Conservation (phyloP, 2,888 invertebrate species). For the Melanargia galathea region DNA sequence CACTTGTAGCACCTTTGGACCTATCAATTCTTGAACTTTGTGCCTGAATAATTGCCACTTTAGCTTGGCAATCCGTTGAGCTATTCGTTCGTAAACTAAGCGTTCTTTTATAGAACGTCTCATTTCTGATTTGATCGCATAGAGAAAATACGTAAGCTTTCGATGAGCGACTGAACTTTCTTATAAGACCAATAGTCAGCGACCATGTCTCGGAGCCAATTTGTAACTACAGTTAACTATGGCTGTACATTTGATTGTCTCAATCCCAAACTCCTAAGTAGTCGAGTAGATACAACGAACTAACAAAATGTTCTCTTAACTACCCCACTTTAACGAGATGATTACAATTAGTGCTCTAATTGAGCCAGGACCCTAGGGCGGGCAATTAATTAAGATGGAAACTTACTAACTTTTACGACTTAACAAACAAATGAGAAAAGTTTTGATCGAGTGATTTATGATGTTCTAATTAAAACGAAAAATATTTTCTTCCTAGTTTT, state of each 20-base stretch:
- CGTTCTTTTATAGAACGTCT: too few relatives aligned
- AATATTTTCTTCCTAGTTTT: not conserved
- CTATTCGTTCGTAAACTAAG: too few relatives aligned
- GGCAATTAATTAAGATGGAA: slow-evolving; percentile 14
- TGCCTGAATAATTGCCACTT: too few relatives aligned
- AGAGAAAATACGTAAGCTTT: too few relatives aligned
- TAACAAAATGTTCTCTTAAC: slow-evolving; percentile 5
- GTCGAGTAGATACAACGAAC: not conserved
- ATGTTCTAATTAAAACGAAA: not conserved
- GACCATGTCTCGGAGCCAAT: too few relatives aligned
- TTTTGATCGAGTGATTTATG: slow-evolving; percentile 8
- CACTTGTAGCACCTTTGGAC: too few relatives aligned
- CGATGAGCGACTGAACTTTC: too few relatives aligned
- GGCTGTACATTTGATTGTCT: not conserved
- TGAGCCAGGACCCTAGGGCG: not conserved
- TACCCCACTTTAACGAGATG: not conserved
- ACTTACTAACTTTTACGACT: slow-evolving; percentile 8
- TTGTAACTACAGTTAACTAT: not conserved
- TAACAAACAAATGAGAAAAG: slow-evolving; percentile 15
- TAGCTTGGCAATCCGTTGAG: too few relatives aligned
- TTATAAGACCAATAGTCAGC: too few relatives aligned
- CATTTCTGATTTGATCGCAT: too few relatives aligned
- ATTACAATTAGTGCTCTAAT: slow-evolving; percentile 9
- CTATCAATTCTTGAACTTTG: too few relatives aligned
- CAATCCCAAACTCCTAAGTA: not conserved